Base-by-base conservation (phyloP, 2,797 vertebrate species). In the Enteromius thamalakanensis region DNA sequence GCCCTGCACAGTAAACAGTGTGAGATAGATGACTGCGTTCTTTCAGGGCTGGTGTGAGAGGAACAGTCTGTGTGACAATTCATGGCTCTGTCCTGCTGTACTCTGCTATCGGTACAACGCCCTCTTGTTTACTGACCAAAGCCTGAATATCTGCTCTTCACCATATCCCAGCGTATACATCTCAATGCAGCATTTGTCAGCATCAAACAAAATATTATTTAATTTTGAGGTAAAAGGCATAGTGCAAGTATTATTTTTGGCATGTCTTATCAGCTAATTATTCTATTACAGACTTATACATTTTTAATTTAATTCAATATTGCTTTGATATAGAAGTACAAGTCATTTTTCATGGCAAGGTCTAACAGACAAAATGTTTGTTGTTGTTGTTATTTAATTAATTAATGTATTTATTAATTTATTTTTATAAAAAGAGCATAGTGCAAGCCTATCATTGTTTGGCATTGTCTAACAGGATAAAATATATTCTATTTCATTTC, bases 11-110 rank as follows among this genome's bases (percentile, higher is more conserved):
- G 83, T 88, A 86, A 87, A 86, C 84, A 84, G 80, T 88, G 81
- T 85, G 85, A 87, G 87, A 88, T 87, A 76, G 86, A 87, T 87
- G 87, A 85, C 81, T 84, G 87, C 83, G 80, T 88, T 85, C 74
- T 82, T 85, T 84, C 81, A 84, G 84, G 83, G 83, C 79, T 76
- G 69, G 65, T 81, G 87, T 88, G 85, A 86, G 83, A 78, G 80
- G 74, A 88, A 84, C 76, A 78, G 85, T 76, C 68, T 55, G 78
- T 71, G 81, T 78, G 84, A 88, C 86, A 88, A 86, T 88, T 82
- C 85, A 88, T 82, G 74, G 81, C 87, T 87, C 85, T 87, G 87
- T 88, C 81, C 85, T 42, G 67, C 85, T 76, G 84, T 81, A 71
- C 83, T 69, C 77, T 42, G 83, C 60, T 70, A 65, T 82, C 76